phyloP scores from a whole-genome alignment of 2,113 vertebrate genomes.

The Tragelaphus scriptus region DNA sequence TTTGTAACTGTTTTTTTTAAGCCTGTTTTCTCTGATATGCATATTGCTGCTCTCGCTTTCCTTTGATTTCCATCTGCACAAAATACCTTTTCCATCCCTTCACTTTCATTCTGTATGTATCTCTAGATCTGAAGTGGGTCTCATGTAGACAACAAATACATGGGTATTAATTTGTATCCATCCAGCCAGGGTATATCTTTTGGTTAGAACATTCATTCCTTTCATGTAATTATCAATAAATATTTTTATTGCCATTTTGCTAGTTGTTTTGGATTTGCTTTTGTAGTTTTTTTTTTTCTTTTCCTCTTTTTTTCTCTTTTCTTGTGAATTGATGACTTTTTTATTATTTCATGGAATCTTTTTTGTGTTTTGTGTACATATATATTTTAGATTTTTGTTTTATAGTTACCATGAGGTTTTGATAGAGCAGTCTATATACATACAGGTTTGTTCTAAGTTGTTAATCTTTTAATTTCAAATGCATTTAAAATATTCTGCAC shows the following conservation, averaged over 20 bases:
- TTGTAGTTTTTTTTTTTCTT: background rate
- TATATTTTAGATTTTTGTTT: background rate
- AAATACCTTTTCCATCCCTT: background rate
- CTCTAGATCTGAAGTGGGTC: background rate
- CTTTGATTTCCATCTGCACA: background rate
- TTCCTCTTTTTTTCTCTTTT: background rate
- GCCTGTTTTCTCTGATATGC: background rate
- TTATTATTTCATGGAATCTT: background rate
- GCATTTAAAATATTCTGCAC: background rate
- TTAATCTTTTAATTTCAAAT: background rate
- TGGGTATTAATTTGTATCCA: background rate
- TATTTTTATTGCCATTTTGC: background rate
- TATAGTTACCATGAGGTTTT: background rate
- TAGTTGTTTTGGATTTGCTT: background rate
- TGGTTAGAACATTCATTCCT: background rate
- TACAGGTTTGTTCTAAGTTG: background rate
- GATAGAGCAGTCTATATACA: background rate
- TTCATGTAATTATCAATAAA: background rate
- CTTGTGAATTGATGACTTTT: background rate
- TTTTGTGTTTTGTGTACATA: background rate
- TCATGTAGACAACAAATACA: background rate
- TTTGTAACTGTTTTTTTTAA: background rate
- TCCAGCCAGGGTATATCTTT: background rate
- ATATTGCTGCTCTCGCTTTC: background rate
- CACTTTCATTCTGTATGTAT: background rate